Conservation (phyloP, 2,113 vertebrate genomes). For the Podiceps cristatus region DNA sequence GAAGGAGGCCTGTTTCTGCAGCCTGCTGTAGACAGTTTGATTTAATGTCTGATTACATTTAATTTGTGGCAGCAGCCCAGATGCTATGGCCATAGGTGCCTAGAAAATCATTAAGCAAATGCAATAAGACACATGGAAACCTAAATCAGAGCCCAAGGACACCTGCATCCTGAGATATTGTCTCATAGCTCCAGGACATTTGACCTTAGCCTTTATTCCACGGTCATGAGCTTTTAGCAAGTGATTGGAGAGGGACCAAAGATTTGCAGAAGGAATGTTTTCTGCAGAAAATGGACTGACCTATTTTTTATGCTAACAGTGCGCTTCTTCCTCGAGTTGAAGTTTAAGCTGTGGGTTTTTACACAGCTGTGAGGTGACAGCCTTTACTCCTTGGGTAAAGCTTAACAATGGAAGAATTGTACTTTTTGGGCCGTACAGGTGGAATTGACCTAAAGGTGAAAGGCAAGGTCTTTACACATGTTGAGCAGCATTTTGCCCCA, state of each 20-base stretch:
- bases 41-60: conserved; percentile 65
- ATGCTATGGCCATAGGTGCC: conserved; percentile 64
- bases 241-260: conserved; percentile 5
- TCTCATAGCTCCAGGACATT: conserved; percentile 31
- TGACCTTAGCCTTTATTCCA: conserved; percentile 56
- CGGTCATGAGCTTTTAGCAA: conserved; percentile 35
- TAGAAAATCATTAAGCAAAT: conserved; percentile 66
- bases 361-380: conserved; percentile 45
- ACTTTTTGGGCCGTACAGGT: not conserved
- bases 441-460: conserved; percentile 26
- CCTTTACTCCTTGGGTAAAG: conserved; percentile 34
- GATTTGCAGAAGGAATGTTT: conserved; percentile 25
- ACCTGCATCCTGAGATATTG: conserved; percentile 50
- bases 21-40: conserved; percentile 44
- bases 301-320: conserved; percentile 47
- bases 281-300: conserved; percentile 39
- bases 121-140: conserved; percentile 62
- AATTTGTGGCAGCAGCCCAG: conserved; percentile 66
- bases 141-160: conserved; percentile 65
- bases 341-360: conserved; percentile 10
- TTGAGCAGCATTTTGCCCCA: conserved; percentile 19
- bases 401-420: conserved; percentile 20
- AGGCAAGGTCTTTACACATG: not conserved
- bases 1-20: not conserved
- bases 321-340: not conserved